phyloP scores from a whole-genome alignment of 2,888 invertebrate species.

The Melieria omissa region DNA sequence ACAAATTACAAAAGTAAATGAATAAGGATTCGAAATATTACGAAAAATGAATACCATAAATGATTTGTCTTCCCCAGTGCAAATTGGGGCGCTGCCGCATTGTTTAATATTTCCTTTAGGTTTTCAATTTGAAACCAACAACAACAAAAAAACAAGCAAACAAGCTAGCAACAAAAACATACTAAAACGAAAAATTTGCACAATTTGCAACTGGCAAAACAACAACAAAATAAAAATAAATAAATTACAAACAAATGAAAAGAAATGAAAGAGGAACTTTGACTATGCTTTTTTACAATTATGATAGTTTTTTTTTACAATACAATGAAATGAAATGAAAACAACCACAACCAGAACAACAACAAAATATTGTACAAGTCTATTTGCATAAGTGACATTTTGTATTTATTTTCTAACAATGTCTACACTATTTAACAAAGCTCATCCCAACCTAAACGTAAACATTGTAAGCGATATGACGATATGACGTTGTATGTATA shows the following conservation, averaged over 20 bases:
- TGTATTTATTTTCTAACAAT: constrained; percentile 26
- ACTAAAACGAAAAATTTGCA: no score
- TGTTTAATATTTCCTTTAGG: no score
- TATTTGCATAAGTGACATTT: constrained; percentile 1
- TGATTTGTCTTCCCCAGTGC: no score
- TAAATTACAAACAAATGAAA: constrained; percentile 33
- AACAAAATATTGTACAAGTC: no score
- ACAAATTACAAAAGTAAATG: no score
- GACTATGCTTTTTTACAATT: constrained; percentile 22
- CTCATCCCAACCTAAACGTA: constrained; percentile 1
- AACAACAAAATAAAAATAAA: not conserved
- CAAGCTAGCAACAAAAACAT: no score
- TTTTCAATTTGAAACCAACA: constrained; percentile 1
- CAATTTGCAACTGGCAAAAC: no score
- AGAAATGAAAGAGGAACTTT: not conserved
- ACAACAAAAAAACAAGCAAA: no score
- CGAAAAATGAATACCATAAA: no score
- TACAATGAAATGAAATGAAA: not conserved
- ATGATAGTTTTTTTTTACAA: constrained; percentile 12
- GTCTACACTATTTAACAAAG: constrained; percentile 18
- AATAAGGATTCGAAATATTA: no score
- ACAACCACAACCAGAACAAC: no score
- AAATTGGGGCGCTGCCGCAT: no score
- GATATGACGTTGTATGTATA: constrained; percentile 3
- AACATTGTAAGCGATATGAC: constrained; percentile 6